Conservation (phyloP, 37 sponge, comb jelly and placozoan species). For the Oopsacas minuta region DNA sequence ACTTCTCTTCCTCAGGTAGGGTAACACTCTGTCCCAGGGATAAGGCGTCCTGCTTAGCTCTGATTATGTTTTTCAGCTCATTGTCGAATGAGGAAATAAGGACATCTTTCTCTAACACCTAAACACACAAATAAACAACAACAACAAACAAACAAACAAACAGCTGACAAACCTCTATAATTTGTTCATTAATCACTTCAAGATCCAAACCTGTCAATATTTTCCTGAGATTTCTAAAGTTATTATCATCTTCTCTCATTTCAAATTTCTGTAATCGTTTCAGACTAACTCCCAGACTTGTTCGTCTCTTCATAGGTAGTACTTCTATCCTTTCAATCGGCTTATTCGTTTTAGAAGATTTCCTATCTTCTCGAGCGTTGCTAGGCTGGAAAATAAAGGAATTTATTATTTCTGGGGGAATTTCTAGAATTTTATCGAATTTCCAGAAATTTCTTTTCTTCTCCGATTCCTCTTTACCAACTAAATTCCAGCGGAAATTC, state of each 20-base stretch:
- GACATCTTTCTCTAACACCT: not conserved
- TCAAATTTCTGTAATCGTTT: not conserved
- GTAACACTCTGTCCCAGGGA: not conserved
- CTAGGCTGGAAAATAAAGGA: not conserved
- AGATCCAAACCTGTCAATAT: not conserved
- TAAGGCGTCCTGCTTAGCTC: not conserved
- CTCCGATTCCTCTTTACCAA: not conserved
- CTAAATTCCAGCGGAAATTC: not conserved
- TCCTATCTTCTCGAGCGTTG: not conserved
- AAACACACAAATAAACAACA: not conserved
- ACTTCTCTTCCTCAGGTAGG: constrained; percentile 1
- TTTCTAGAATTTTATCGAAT: not conserved
- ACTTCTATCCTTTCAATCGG: not conserved
- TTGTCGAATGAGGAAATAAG: not conserved
- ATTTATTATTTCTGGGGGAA: not conserved
- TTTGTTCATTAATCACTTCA: not conserved
- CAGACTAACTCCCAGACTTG: not conserved
- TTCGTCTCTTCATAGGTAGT: not conserved
- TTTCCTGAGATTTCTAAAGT: not conserved
- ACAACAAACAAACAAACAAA: not conserved
- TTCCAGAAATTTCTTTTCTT: not conserved
- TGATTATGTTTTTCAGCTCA: not conserved
- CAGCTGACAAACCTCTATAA: not conserved
- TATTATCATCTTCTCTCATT: not conserved
- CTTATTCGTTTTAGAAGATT: not conserved